Evolutionary conservation across 2,113 vertebrate species (phyloP), one percentile per base, ranked within the genome.

Genomic region (Recurvirostra avosetta): DNA sequence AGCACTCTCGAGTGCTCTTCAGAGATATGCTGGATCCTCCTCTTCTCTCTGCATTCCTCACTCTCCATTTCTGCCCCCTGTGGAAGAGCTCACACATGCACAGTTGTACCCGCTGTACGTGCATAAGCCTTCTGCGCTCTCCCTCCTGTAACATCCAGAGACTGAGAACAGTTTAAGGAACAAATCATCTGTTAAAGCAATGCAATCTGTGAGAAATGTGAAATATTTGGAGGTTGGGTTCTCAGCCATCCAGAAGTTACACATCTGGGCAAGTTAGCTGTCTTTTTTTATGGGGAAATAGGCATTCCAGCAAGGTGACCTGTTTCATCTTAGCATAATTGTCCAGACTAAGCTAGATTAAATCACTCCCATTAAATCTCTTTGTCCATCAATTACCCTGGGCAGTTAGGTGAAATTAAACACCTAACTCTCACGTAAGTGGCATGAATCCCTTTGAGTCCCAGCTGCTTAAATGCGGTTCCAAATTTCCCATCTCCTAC

Each of bases 81-180:
- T 29, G 22, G 12, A 53, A 45, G 22, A 75, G n/a, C 6, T 43
- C 56, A 41, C 38, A 58, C 32, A 12, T 4, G 5, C 5, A n/a
- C 30, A 3, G 4, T 47, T 2, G 1, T 11, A 47, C 7, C n/a
- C 34, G 22, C 22, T 22, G 9, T 15, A 15, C 0, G 0, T 6
- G 23, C 45, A 23, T 10, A 61, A 62, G 20, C 32, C 23, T 32
- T 32, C 52, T 50, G 47, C 45, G 29, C 34, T 50, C 17, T 50
- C 29, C 27, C 9, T 75, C 30, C 40, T 49, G 34, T 11, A 55
- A 38, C n/a, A 72, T 50, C 30, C 23, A 56, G 21, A 40, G 13
- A 40, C 15, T 13, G 17, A 56, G 70, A 85, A 40, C 10, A n/a
- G 58, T 56, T 71, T 80, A 56, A 92, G 52, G 58, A 88, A 52